Evolutionary conservation across 2,113 vertebrate species (phyloP), one percentile per base, ranked within the genome.

Genomic region (Grammomys dolichurus): DNA sequence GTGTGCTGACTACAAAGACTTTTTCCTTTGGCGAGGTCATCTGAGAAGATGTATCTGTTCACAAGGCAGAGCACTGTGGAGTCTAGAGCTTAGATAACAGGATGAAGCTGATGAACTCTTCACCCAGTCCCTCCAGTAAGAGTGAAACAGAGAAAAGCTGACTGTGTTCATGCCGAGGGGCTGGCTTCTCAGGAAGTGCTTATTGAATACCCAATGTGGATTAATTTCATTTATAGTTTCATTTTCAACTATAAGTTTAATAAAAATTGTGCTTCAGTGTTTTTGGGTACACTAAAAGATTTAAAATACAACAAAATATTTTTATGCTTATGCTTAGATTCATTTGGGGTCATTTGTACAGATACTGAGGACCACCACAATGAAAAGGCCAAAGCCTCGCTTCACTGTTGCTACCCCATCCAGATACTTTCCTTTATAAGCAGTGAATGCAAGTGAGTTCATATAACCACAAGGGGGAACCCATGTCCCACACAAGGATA

Each of bases 391-490:
- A 20, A 31, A 51, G 3, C 60, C 20, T 84, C n/a, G 4, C 22
- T 77, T 17, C 28, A 4, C 13, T 40, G 12, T 60, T 22, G 40
- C 17, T 28, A 84, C 28, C 60, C 7, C 54, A 54, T 28, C 10
- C 43, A 33, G 7, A 77, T 87, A 87, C 0, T 33, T 13, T 46
- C n/a, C 31, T 87, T 95, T 51, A 51, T 4, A 12, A 48, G 81
- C 2, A 63, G 72, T 89, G 33, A 16, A 26, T 91, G 14, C 5
- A 69, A 90, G 56, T 98, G 31, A 54, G 60, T 46, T 13, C 0
- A 56, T 69, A 51, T 1, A 31, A 82, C 98, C 98, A 98, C 98
- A 97, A 98, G 98, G 92, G 98, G 98, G 96, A 97, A 17, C 28
- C 93, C 40, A 72, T n/a, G 97, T 81, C 75, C 88, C 73, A 96